Base-by-base conservation (phyloP, 2,888 invertebrate species). In the Acrobasis consociella region DNA sequence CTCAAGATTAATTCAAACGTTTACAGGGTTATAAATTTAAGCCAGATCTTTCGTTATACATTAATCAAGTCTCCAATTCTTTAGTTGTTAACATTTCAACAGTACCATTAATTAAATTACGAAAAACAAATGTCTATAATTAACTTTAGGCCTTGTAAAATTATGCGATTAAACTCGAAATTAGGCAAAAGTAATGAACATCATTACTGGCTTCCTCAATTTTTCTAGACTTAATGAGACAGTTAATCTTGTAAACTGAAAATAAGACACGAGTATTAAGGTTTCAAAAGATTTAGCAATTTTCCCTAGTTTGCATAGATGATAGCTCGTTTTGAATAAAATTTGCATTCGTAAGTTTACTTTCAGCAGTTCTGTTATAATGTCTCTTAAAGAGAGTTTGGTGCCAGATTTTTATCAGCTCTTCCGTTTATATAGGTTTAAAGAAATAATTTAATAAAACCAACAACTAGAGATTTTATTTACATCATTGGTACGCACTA, bases 291-390 rank as follows among this genome's bases (percentile, higher is more conserved):
- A 63, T 56, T 70, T 62, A 66, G 50, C 65, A 69, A 72, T 70
- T 69, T 69, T 67, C 67, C 65, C 65, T 62, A 66, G 70, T 76
- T 75, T 68, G 67, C 72, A 76, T 78, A 75, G 72, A 77, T 72
- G 72, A 77, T 72, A 68, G 67, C 67, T 72, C 71, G 64, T 73
- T 72, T 70, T 74, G 76, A 82, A 83, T 80, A 74, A 76, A 72
- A 81, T 81, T 80, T 77, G 72, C 78, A 81, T 81, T 72, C 64
- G 66, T 68, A 72, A 70, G 65, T 72, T 69, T 62, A 39, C 68
- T 67, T 64, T 68, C 64, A 72, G 69, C 71, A 72, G 70, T 15
- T 70, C 75, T 73, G 71, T 70, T 70, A 74, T 70, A 75, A 37
- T 53, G 16, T 58, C 42, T n/a, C 16, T 49, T 58, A 49, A 17